Evolutionary conservation across 2,797 vertebrate species (phyloP).

Genomic region (Cynodonichthys magdalenae): DNA sequence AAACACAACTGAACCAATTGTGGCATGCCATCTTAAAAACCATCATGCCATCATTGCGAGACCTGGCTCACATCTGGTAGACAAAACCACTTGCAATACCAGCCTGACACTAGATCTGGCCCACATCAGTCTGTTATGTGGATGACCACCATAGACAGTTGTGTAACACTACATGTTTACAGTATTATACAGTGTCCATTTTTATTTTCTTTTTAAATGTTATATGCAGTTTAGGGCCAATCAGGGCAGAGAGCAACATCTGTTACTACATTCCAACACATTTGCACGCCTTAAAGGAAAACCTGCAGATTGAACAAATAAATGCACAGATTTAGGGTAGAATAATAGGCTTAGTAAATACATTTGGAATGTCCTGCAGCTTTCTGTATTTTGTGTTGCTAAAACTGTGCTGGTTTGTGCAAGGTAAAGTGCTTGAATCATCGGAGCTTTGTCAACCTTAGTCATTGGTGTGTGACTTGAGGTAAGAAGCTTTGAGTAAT

Average conservation of each 20-base stretch:
- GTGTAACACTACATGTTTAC: not conserved
- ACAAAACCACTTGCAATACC: too few species aligned
- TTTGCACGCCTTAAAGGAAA: constrained; percentile 47
- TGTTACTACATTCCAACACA: constrained; percentile 9
- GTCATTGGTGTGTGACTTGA: constrained; percentile 59
- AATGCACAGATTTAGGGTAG: not conserved
- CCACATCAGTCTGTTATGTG: too few species aligned
- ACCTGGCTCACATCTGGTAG: too few species aligned
- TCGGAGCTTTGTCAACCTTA: constrained; percentile 54
- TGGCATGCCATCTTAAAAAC: too few species aligned
- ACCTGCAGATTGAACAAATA: not conserved
- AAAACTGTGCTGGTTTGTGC: constrained; percentile 17
- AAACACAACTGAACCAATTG: too few species aligned
- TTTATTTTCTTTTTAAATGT: not conserved
- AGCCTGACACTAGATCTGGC: too few species aligned
- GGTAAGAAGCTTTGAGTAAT: constrained; percentile 75
- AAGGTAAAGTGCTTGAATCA: constrained; percentile 49
- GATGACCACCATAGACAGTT: not conserved
- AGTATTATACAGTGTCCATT: too few species aligned
- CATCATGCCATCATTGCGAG: too few species aligned
- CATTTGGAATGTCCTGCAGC: constrained; percentile 17
- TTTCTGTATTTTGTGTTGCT: constrained; percentile 21
- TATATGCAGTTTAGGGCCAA: not conserved
- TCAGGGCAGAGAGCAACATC: not conserved
- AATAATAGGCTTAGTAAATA: constrained; percentile 23